A percentile compares a stretch with the other conserved stretches of the same genome.
Evolutionary conservation across 2,888 invertebrate genomes (phyloP).

Genomic region (Cerastis rubricosa): DNA sequence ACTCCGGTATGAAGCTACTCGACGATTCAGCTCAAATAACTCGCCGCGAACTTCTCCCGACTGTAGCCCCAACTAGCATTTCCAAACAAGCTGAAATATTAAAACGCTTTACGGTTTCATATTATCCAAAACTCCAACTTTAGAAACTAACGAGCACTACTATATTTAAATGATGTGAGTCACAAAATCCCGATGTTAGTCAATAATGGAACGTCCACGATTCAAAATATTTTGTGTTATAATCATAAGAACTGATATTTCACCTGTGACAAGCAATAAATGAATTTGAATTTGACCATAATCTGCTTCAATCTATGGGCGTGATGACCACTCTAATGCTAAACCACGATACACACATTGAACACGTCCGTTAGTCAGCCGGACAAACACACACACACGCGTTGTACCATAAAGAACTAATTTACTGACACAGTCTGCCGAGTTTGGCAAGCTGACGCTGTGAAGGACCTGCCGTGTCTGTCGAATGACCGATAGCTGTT

Average conservation of each 20-base stretch:
- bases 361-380: too few species aligned
- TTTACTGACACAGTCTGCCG: too few species aligned
- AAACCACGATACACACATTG: too few species aligned
- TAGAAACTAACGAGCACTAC: not conserved
- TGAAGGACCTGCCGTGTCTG: too few species aligned
- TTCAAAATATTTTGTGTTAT: not conserved
- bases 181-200: not conserved
- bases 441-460: too few species aligned
- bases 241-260: not conserved
- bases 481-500: too few species aligned
- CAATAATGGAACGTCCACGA: not conserved
- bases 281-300: not conserved
- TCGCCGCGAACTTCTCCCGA: not conserved
- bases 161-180: not conserved
- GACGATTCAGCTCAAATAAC: slow-evolving; percentile 8
- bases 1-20: not conserved
- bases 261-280: not conserved
- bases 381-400: too few species aligned
- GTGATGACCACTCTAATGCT: too few species aligned
- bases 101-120: not conserved
- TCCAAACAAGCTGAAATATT: not conserved
- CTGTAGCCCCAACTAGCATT: slow-evolving; percentile 1
- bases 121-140: not conserved
- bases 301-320: not conserved
- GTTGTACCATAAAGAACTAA: too few species aligned